Conservation (phyloP, 2,113 vertebrate genomes). For the Odobenus rosmarus region DNA sequence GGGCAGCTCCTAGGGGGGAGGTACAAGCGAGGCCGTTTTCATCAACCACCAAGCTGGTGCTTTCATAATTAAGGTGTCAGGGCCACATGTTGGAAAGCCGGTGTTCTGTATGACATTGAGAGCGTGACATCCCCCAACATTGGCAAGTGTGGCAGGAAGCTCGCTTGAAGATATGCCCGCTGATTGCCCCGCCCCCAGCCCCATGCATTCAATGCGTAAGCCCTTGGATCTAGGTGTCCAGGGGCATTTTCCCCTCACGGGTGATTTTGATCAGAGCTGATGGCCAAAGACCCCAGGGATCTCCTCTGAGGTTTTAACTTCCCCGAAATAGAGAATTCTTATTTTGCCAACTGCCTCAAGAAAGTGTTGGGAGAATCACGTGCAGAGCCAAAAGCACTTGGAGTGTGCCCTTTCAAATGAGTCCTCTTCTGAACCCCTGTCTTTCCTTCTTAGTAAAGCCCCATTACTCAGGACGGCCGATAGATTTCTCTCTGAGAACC, state of each 20-base stretch:
- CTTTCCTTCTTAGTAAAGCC: neutral
- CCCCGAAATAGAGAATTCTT: neutral
- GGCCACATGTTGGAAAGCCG: neutral
- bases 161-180: accelerated
- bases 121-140: accelerated
- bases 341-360: neutral
- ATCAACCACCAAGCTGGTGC: neutral
- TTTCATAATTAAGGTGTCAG: accelerated
- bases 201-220: accelerated
- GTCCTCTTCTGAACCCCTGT: accelerated
- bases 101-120: neutral
- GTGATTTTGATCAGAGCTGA: neutral
- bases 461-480: too few species aligned
- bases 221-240: too few species aligned
- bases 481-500: neutral
- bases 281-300: neutral
- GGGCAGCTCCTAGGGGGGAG: neutral
- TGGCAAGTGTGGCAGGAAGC: neutral
- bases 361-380: neutral
- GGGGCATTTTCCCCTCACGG: neutral
- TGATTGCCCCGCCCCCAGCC: accelerated
- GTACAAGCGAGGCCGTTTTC: accelerated
- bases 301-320: neutral
- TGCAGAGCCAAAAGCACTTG: neutral
- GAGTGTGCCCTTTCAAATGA: accelerated